Evolutionary conservation across 2,113 vertebrate genomes (phyloP).

Genomic region (Mustelus asterias): DNA sequence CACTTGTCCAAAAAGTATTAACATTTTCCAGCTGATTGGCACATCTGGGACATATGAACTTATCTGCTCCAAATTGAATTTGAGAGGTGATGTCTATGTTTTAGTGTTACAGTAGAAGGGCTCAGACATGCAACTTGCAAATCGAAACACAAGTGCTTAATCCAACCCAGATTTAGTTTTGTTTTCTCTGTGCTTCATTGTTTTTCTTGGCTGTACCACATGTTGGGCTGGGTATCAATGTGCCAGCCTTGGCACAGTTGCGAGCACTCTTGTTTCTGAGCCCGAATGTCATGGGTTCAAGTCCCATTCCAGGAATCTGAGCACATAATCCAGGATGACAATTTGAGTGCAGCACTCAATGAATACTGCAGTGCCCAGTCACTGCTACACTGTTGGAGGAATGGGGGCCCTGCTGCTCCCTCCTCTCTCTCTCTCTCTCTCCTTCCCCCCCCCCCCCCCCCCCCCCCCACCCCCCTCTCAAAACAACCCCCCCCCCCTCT

Average conservation of each 20-base stretch:
- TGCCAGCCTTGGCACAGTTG: background rate
- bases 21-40: background rate
- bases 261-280: background rate
- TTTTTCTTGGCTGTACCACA: background rate
- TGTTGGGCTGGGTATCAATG: background rate
- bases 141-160: background rate
- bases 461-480: too few relatives aligned
- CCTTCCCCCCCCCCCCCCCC: too few relatives aligned
- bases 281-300: background rate
- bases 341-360: background rate
- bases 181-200: background rate
- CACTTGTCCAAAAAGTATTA: background rate
- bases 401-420: too few relatives aligned
- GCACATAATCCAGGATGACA: background rate
- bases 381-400: background rate
- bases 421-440: too few relatives aligned
- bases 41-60: background rate
- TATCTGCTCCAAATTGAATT: background rate
- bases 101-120: background rate
- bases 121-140: background rate
- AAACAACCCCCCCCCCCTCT: fast-evolving
- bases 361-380: background rate
- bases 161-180: background rate
- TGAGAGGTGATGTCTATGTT: background rate
- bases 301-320: background rate